A percentile compares a stretch with the other conserved stretches of the same genome.
These are phyloP conservation scores for Argya squamiceps DNA, from an alignment of 2,797 vertebrate genomes.

Conservation along the genomic window DNA sequence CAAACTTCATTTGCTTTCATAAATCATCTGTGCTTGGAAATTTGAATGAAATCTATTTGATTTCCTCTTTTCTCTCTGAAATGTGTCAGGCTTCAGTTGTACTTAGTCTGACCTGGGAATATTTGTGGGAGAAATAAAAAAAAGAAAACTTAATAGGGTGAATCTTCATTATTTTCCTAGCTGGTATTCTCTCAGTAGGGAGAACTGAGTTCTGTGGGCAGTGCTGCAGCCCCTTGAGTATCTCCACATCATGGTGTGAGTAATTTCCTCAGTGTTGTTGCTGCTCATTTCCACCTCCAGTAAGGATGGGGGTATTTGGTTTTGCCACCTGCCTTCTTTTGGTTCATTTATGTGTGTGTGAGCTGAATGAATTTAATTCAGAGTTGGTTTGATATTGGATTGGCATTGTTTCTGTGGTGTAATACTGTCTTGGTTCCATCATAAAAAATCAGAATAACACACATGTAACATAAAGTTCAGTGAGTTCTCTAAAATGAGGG, in stretches of 20 bases:
- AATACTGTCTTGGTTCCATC: not conserved
- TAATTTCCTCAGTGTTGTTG: not conserved
- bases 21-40: not conserved
- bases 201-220: not conserved
- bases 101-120: not conserved
- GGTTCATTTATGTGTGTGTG: not conserved
- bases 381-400: not conserved
- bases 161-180: not conserved
- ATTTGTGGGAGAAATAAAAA: not conserved
- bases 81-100: not conserved
- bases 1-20: not conserved
- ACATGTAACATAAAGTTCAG: fast-evolving
- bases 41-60: not conserved
- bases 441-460: not conserved
- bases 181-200: not conserved
- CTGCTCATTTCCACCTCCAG: not conserved
- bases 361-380: not conserved
- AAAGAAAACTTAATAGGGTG: not conserved
- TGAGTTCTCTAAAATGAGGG: not conserved
- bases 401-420: not conserved
- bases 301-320: fast-evolving
- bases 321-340: not conserved
- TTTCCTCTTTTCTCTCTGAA: not conserved
- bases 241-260: not conserved
- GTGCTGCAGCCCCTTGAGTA: not conserved